These are phyloP conservation scores for Hemicrepidius hirtus DNA, from an alignment of 2,888 invertebrate species.

Conservation along the genomic window DNA sequence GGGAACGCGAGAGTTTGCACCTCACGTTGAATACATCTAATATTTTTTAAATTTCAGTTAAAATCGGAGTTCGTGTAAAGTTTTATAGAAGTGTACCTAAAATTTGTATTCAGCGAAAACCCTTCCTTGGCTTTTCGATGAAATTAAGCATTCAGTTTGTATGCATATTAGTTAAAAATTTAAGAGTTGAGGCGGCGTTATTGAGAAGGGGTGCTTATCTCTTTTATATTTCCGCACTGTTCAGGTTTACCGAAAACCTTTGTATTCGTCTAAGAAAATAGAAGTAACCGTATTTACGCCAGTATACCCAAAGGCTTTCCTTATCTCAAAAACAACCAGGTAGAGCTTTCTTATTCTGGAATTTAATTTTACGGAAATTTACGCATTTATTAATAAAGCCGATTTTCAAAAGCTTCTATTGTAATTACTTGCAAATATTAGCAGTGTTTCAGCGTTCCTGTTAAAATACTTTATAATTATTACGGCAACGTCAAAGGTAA, in stretches of 20 bases:
- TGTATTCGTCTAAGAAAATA: background rate
- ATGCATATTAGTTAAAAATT: slow-evolving; percentile 16
- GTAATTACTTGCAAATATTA: slow-evolving; percentile 28
- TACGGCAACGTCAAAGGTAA: background rate
- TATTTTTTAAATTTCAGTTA: slow-evolving; percentile 12
- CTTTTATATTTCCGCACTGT: background rate
- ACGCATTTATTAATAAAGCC: slow-evolving; percentile 24
- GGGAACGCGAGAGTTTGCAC: slow-evolving; percentile 1
- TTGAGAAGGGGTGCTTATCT: background rate
- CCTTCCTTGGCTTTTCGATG: background rate
- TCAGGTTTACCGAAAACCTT: background rate
- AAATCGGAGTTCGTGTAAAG: slow-evolving; percentile 13
- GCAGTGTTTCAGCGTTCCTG: background rate
- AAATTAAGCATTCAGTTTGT: slow-evolving; percentile 11
- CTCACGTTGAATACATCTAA: slow-evolving; percentile 16
- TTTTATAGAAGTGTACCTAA: background rate
- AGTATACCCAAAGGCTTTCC: background rate
- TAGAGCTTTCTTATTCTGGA: background rate
- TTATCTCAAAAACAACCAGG: slow-evolving; percentile 6
- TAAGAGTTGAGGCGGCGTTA: background rate
- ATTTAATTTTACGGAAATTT: slow-evolving; percentile 18
- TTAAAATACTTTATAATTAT: slow-evolving; percentile 6
- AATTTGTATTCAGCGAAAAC: slow-evolving; percentile 3
- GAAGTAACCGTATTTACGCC: slow-evolving; percentile 1
- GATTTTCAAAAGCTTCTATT: slow-evolving; percentile 30